These are phyloP conservation scores for Sminthurinus aureus DNA, from an alignment of 2,888 invertebrate species.

Conservation along the genomic window DNA sequence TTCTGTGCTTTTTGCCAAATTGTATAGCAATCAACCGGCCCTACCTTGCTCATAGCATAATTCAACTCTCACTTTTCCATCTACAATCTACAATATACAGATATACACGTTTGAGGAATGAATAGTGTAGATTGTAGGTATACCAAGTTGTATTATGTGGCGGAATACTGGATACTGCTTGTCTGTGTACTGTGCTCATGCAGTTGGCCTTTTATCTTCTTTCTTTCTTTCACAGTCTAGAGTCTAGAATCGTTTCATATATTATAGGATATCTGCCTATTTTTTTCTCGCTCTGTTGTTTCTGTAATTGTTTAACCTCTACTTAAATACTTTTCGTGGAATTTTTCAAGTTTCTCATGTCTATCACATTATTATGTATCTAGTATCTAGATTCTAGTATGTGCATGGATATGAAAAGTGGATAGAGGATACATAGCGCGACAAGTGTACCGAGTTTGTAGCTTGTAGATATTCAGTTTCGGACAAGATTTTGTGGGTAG, in stretches of 20 bases:
- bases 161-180: not conserved
- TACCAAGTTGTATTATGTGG: not conserved
- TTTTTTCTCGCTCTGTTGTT: not conserved
- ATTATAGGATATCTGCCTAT: no score
- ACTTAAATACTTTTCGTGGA: constrained; percentile 25
- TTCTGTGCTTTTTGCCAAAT: constrained; percentile 18
- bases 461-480: not conserved
- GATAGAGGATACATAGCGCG: no score
- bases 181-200: not conserved
- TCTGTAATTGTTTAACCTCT: constrained; percentile 18
- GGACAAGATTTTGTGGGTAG: constrained; percentile 7
- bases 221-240: no score
- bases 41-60: no score
- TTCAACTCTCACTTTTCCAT: no score
- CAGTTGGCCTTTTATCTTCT: not conserved
- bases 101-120: not conserved
- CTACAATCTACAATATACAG: not conserved
- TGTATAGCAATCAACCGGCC: constrained; percentile 7
- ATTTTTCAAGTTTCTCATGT: constrained; percentile 8
- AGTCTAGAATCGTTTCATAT: no score
- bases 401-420: no score
- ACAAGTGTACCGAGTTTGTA: not conserved
- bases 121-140: no score
- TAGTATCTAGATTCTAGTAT: no score
- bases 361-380: not conserved